Conservation (phyloP, 2,797 vertebrate genomes). For the Bradypodion pumilum region DNA sequence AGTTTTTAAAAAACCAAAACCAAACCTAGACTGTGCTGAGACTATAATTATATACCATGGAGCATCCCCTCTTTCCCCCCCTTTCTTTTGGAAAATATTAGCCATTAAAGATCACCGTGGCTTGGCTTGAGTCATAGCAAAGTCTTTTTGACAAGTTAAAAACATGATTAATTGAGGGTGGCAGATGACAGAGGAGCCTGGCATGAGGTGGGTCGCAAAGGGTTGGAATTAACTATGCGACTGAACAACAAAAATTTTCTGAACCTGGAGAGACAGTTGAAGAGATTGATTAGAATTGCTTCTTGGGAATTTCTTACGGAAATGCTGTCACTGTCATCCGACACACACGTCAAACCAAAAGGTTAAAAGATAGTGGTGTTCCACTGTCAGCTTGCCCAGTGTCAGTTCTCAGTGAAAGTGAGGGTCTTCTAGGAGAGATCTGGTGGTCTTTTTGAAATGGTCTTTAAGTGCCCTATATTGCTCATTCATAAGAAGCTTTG, state of each 20-base stretch:
- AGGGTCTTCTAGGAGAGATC: neutral
- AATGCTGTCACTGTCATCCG: neutral
- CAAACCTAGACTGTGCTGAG: neutral
- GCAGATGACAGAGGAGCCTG: too few species aligned
- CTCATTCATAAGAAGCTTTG: neutral
- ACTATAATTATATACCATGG: neutral
- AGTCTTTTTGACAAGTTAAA: neutral
- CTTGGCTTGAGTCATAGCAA: neutral
- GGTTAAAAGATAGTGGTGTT: neutral
- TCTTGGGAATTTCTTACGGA: neutral
- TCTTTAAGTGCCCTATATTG: neutral
- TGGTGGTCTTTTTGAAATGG: neutral
- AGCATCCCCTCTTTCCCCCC: too few species aligned
- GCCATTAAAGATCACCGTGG: neutral
- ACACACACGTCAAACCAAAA: neutral
- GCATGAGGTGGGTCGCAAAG: too few species aligned
- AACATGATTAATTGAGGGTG: neutral
- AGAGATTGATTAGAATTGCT: neutral
- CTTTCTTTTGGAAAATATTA: neutral
- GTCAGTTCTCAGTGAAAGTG: neutral
- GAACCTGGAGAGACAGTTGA: neutral
- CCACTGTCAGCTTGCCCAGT: neutral
- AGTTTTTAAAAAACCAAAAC: neutral
- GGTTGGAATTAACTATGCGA: too few species aligned
- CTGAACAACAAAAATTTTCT: too few species aligned